Base-by-base conservation (phyloP, 2,797 vertebrate species). In the Myotis findleyi region DNA sequence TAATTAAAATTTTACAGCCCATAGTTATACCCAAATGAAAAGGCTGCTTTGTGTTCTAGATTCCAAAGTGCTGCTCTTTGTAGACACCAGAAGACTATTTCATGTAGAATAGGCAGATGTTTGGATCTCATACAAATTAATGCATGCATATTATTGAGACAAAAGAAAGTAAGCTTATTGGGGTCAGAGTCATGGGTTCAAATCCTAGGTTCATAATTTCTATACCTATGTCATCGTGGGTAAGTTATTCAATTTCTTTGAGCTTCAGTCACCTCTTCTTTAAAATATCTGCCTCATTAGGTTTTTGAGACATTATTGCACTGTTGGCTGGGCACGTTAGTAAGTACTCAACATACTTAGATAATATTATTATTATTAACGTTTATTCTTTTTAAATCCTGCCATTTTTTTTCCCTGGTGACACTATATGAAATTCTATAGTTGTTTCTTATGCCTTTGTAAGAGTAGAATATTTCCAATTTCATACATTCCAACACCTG, bases 1-100 rank as follows among this genome's bases (percentile, higher is more conserved):
- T 94, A 97, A 97, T 97, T 97, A 97, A 95, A 92, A 95, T 98
- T 98, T 98, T 97, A 96, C 64, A 97, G 47, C 89, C 69, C 89
- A 95, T 84, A 96, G 79, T 97, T 97, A 30, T 57, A 71, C 88
- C 91, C 96, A 96, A 97, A 94, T 77, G 94, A 95, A 98, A 98
- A 98, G 89, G 64, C 6, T 95, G 53, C 17, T 75, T 95, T 71
- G 97, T 97, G 83, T 97, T 97, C 97, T 80, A 72, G 93, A 96
- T 91, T 97, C 89, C 95, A 96, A 97, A 96, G 96, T 87, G 81
- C 59, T 93, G 81, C 55, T 76, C 94, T 97, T 98, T 93, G 72
- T 89, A 97, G 96, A 64, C 89, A 82, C 90, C 38, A 88, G 69
- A 97, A 82, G 17, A 96, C 68, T 91, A 96, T 93, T 97, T 62